Conservation (phyloP, 2,113 vertebrate genomes). For the Macrotus californicus region DNA sequence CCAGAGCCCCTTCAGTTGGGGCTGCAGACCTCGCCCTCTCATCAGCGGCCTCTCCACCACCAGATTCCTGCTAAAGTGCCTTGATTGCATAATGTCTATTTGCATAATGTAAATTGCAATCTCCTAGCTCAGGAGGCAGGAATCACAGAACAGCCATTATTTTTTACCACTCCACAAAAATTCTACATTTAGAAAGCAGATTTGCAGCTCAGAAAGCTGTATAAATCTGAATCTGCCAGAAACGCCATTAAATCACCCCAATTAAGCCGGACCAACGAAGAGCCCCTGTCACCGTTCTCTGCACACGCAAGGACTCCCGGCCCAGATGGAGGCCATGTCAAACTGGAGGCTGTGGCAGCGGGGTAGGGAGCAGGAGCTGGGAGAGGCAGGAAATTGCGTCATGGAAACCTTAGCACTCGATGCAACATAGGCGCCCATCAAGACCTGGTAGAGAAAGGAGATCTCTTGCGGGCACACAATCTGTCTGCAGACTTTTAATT, state of each 20-base stretch:
- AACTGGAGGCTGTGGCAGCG: not conserved
- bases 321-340: not conserved
- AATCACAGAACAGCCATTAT: conserved; percentile 62
- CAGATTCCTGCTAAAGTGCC: conserved; percentile 76
- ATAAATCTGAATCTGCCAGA: conserved; percentile 67
- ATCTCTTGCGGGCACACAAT: not conserved
- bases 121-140: conserved; percentile 74
- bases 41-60: conserved; percentile 72
- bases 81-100: conserved; percentile 82
- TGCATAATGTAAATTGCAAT: conserved; percentile 82
- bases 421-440: not conserved
- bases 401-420: not conserved
- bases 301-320: conserved; percentile 36
- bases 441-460: not conserved
- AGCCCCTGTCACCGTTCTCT: conserved; percentile 35
- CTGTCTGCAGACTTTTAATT: not conserved
- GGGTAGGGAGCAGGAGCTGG: not conserved
- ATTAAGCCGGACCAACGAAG: conserved; percentile 67
- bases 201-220: conserved; percentile 69
- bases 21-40: conserved; percentile 73
- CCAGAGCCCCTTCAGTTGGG: conserved; percentile 40
- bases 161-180: conserved; percentile 71
- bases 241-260: conserved; percentile 70
- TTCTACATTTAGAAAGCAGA: conserved; percentile 77
- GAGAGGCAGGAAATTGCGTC: not conserved